These are phyloP conservation scores for Drosophila ficusphila DNA, from an alignment of 1,140 invertebrate species.

Conservation along the genomic window DNA sequence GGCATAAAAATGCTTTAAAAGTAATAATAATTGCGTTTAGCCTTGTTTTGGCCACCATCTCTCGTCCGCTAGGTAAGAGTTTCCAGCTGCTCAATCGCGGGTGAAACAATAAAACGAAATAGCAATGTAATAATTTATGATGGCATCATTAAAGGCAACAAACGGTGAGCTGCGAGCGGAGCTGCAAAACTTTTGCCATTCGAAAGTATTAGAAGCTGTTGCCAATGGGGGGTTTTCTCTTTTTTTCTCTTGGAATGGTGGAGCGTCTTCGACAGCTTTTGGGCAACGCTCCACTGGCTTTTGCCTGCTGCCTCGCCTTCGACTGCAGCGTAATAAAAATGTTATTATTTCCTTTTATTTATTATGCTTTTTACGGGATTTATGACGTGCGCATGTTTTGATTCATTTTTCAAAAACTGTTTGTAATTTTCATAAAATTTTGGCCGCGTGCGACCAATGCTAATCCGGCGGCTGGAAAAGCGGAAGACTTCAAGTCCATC, in stretches of 20 bases:
- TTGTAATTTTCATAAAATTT: conserved; percentile 51
- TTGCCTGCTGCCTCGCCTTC: neutral
- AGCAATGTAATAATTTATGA: conserved; percentile 84
- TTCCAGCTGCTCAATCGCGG: conserved; percentile 75
- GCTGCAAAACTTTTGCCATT: conserved; percentile 66
- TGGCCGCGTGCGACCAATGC: conserved; percentile 33
- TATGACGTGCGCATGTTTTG: conserved; percentile 80
- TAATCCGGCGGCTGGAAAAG: conserved; percentile 15
- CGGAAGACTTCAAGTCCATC: conserved; percentile 13
- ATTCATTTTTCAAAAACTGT: conserved; percentile 71
- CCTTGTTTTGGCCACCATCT: conserved; percentile 42
- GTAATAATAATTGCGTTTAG: conserved; percentile 81
- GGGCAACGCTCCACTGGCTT: conserved; percentile 20
- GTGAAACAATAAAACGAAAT: conserved; percentile 83
- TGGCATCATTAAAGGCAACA: conserved; percentile 77
- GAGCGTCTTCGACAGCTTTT: conserved; percentile 15
- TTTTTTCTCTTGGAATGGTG: conserved; percentile 7
- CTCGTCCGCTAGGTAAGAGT: conserved; percentile 15
- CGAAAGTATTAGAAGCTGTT: conserved; percentile 68
- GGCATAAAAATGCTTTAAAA: conserved; percentile 81
- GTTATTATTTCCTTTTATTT: conserved; percentile 83
- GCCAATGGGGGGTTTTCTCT: conserved; percentile 5
- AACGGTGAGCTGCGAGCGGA: conserved; percentile 14
- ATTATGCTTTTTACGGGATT: conserved; percentile 79
- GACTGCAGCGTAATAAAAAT: conserved; percentile 75